These are phyloP conservation scores for Salpingus planirostris DNA, from an alignment of 2,888 invertebrate genomes.

Conservation along the genomic window DNA sequence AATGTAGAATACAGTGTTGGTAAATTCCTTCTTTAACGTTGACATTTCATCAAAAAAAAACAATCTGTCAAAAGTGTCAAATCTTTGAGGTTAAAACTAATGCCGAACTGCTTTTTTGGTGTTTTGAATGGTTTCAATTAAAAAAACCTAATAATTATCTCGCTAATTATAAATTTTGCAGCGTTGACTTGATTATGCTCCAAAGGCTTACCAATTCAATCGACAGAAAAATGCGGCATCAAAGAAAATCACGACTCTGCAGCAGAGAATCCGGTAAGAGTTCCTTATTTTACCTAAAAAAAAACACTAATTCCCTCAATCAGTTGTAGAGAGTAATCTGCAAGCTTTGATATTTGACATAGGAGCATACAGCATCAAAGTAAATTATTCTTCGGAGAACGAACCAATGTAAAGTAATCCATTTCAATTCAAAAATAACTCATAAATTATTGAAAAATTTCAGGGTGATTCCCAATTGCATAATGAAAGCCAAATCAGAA, in stretches of 20 bases:
- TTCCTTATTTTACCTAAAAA: background rate
- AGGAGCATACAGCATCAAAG: slow-evolving; percentile 81
- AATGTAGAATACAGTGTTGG: too few relatives aligned
- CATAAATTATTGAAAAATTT: slow-evolving; percentile 19
- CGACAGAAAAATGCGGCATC: too few relatives aligned
- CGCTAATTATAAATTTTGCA: too few relatives aligned
- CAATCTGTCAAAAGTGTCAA: too few relatives aligned
- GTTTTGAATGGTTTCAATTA: too few relatives aligned
- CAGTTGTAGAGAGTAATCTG: slow-evolving; percentile 9
- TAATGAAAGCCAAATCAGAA: slow-evolving; percentile 97
- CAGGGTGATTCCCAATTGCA: slow-evolving; percentile 82
- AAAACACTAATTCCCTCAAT: background rate
- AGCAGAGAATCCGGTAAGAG: slow-evolving; percentile 8
- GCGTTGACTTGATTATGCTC: too few relatives aligned
- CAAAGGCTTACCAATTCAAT: too few relatives aligned
- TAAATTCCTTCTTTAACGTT: too few relatives aligned
- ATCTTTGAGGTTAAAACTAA: too few relatives aligned
- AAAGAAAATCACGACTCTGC: slow-evolving; percentile 5
- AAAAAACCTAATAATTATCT: too few relatives aligned
- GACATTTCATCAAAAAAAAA: too few relatives aligned
- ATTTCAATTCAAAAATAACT: background rate
- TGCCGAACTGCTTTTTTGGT: too few relatives aligned
- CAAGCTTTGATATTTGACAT: slow-evolving; percentile 53
- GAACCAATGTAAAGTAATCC: slow-evolving; percentile 54
- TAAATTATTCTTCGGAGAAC: slow-evolving; percentile 61